These are phyloP conservation scores for Aleadryas rufinucha DNA, from an alignment of 2,113 vertebrate genomes.

Conservation along the genomic window DNA sequence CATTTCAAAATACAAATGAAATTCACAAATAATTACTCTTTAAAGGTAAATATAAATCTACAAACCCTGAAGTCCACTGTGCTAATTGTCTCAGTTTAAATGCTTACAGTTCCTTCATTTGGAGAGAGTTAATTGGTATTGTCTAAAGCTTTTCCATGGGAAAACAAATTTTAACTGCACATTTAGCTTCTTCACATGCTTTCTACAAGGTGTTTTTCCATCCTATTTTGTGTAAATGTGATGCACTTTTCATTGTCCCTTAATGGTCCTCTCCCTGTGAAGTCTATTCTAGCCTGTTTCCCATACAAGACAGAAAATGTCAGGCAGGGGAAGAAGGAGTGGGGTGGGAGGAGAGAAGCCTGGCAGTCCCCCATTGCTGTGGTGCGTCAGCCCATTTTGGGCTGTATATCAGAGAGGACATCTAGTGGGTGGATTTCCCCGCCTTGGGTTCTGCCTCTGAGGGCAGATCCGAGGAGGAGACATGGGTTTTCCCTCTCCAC, in stretches of 20 bases:
- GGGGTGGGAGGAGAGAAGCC: neutral
- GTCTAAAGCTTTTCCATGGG: neutral
- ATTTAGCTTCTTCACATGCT: neutral
- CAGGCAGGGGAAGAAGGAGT: neutral
- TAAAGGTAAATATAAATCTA: neutral
- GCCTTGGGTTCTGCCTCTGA: no score
- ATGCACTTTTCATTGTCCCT: neutral
- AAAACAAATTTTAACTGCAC: neutral
- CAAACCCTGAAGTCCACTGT: neutral
- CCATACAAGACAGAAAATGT: accelerated
- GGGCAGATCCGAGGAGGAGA: no score
- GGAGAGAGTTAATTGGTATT: neutral
- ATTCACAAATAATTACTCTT: neutral
- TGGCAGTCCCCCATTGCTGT: neutral
- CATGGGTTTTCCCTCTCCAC: no score
- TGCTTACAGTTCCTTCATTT: neutral
- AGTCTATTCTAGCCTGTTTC: neutral
- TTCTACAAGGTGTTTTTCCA: neutral
- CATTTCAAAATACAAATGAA: neutral
- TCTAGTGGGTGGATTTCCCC: no score
- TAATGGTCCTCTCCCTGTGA: neutral
- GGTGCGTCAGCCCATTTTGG: no score
- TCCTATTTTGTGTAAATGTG: neutral
- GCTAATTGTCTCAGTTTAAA: neutral
- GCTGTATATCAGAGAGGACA: no score